Base-by-base conservation (phyloP, 2,113 vertebrate species). In the Martes martes region DNA sequence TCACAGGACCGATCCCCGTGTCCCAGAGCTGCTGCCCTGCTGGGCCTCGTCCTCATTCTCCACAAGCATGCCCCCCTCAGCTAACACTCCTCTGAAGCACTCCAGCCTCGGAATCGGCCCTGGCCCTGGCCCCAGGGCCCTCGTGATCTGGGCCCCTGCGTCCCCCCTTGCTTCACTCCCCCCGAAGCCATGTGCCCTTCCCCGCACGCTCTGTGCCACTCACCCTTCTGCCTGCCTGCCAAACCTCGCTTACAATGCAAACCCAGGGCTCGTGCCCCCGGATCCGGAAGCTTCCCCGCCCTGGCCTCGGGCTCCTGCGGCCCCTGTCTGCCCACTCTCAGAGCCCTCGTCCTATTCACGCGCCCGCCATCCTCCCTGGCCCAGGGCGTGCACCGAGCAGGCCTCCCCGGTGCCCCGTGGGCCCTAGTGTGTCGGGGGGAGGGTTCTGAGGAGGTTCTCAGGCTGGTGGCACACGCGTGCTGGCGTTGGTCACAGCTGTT, bases 301-400 rank as follows among this genome's bases (percentile, higher is more conserved):
- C 39, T 61, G 16, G 15, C 52, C 57, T 45, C 84, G 9, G 36
- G 47, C 69, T 31, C 7, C 0, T 0, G 4, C n/a, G 8, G 11
- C 36, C 52, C 89, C 45, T 1, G 1, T 18, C 24, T 5, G 11
- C 11, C 23, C 11, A 13, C 63, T 33, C 28, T 16, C 1, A 15
- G 26, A 81, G 67, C 1, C 0, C 3, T 31, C 6, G 11, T 18
- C 26, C 14, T 69, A 2, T 55, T 28, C 13, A 19, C 23, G 5
- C 15, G 26, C 21, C 47, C 4, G 11, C 67, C 14, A 1, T 33
- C 39, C 52, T 33, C 50, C 39, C 23, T 19, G 28, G 69, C 63
- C 73, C 52, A n/a, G 36, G 36, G 24, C 28, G 1, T 19, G 19
- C 7, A 18, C 28, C 11, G 31, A 59, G 18, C 11, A 2, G 47